These are phyloP conservation scores for Periophthalmodon schlosseri DNA, from an alignment of 2,113 vertebrate species.

Conservation along the genomic window DNA sequence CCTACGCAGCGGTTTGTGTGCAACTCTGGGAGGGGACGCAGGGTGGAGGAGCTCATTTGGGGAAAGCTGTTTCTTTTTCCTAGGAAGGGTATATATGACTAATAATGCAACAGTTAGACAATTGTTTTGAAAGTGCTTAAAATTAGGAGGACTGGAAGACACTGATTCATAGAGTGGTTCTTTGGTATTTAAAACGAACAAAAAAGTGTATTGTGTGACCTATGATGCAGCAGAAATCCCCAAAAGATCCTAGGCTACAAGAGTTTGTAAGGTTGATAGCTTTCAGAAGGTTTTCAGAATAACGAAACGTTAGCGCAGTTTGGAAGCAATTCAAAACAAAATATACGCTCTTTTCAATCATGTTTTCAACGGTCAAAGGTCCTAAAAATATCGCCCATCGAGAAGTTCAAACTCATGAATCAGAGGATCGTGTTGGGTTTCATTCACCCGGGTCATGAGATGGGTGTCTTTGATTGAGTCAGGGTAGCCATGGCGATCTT, in stretches of 20 bases:
- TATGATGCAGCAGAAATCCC: too few relatives aligned
- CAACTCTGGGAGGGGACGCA: slow-evolving; percentile 19
- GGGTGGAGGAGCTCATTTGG: slow-evolving; percentile 35
- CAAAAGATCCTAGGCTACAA: too few relatives aligned
- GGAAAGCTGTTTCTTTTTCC: slow-evolving; percentile 26
- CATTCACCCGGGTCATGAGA: not conserved
- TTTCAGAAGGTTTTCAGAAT: too few relatives aligned
- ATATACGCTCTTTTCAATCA: too few relatives aligned
- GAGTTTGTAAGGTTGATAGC: too few relatives aligned
- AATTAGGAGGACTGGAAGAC: not conserved
- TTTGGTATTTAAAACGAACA: not conserved
- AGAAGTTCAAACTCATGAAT: too few relatives aligned
- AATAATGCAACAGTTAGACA: not conserved
- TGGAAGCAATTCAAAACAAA: too few relatives aligned
- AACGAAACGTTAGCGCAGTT: too few relatives aligned
- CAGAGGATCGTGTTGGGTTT: not conserved
- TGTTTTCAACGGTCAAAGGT: too few relatives aligned
- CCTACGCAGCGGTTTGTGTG: slow-evolving; percentile 28
- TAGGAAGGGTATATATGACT: slow-evolving; percentile 3
- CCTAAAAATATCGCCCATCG: too few relatives aligned
- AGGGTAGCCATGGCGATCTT: not conserved
- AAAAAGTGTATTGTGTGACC: too few relatives aligned
- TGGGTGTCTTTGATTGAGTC: too few relatives aligned
- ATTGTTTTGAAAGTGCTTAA: not conserved
- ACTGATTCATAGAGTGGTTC: not conserved